Evolutionary conservation across 2,797 vertebrate species (phyloP).

Genomic region (Trichosurus vulpecula): DNA sequence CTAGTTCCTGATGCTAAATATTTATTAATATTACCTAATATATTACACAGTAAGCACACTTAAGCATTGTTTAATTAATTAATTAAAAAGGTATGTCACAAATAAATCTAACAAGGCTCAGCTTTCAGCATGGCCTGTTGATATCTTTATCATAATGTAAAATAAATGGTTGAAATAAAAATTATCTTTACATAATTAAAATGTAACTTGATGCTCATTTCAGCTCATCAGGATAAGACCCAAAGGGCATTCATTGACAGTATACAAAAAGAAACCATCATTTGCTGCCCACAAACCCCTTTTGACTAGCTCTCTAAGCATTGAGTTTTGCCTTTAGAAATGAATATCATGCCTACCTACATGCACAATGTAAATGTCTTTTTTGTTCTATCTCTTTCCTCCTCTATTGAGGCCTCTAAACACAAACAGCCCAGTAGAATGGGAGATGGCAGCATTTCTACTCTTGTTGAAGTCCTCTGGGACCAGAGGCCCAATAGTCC

Average conservation of each 20-base stretch:
- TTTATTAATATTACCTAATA: not conserved
- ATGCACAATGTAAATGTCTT: not conserved
- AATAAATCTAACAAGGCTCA: not conserved
- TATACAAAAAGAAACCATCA: not conserved
- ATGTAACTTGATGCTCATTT: not conserved
- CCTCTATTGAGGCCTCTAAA: not conserved
- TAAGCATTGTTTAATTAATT: not conserved
- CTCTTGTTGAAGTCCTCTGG: constrained; percentile 9
- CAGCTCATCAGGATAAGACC: not conserved
- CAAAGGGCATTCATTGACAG: not conserved
- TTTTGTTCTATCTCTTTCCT: not conserved
- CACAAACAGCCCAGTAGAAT: not conserved
- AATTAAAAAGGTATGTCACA: not conserved
- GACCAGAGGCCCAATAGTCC: constrained; percentile 44
- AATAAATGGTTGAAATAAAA: not conserved
- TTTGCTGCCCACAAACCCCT: not conserved
- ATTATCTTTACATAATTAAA: not conserved
- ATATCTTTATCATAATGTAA: not conserved
- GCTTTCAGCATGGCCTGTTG: not conserved
- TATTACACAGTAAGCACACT: not conserved
- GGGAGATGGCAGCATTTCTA: constrained; percentile 6
- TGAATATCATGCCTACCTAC: not conserved
- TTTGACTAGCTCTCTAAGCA: not conserved
- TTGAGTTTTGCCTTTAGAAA: not conserved
- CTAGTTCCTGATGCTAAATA: not conserved